Base-by-base conservation (phyloP, 2,888 invertebrate genomes). In the Drosophila nr. fundita region DNA sequence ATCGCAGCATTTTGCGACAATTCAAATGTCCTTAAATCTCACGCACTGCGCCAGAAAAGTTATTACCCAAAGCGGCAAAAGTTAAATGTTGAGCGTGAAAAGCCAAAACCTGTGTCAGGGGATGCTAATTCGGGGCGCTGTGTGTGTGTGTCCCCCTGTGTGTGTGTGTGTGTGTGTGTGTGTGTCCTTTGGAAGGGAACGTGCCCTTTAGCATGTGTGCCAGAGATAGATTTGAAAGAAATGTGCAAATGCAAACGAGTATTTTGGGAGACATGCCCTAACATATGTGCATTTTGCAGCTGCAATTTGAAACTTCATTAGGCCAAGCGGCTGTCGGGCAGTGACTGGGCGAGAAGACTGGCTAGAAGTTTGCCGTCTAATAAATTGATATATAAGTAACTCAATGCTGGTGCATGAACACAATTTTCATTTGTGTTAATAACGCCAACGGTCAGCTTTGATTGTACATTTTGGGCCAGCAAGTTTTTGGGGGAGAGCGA, bases 391-490 rank as follows among this genome's bases (percentile, higher is more conserved):
- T 76, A 73, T 77, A 83, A 80, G 68, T 73, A 81, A 82, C 58
- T 68, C 49, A 67, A 68, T 69, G 48, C 57, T 75, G 57, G 64
- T 49, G 70, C 67, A 62, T 71, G 78, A 73, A 58, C 67, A 63
- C 55, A 74, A 67, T 78, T 78, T 78, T 74, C 75, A 75, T 82
- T 76, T 85, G 74, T 73, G 76, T 78, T 87, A 81, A 76, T 82
- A 84, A 80, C 79, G 74, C 76, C 76, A 77, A 78, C 76, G 73
- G 83, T 80, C 80, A 82, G 80, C 84, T 84, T 87, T 84, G 87
- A 86, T 86, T 86, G 87, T 74, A 76, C 85, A 77, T 77, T 85
- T 85, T 77, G 72, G 67, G 75, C 57, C 53, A 53, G 65, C 58
- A 78, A 79, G 67, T 79, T 63, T 71, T 61, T 40, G 18, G n/a